Base-by-base conservation (phyloP, 2,888 invertebrate genomes). In the Ischnura elegans region DNA sequence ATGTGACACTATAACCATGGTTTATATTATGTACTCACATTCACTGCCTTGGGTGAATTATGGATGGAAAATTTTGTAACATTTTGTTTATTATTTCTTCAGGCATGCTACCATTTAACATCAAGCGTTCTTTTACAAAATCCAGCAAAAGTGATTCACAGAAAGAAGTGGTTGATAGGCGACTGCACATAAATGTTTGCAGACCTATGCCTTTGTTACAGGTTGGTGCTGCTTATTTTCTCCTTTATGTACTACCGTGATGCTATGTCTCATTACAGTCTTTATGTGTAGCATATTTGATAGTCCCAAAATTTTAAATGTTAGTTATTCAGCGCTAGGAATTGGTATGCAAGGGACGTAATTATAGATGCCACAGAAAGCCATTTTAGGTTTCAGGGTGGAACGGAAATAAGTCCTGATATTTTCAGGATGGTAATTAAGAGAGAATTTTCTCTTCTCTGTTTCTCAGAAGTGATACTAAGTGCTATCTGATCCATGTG, bases 121-220 rank as follows among this genome's bases (percentile, higher is more conserved):
- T 90, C 5, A 90, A 90, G 43, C 42, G 90, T 8, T 90, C 90
- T 43, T 25, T 90, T 43, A 36, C 90, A 43, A 90, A 66, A 61
- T 55, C 90, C 43, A 90, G 90, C 66, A 90, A 90, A 61, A 90
- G 61, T 61, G 90, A 90, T 90, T 90, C 90, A 19, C 90, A 90
- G 45, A 90, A 90, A 13, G 90, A 90, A n/a, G 55, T 42, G 66
- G 61, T 90, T 66, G 98, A 98, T 95, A 97, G 97, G 94, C 97
- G 98, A 94, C 96, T 99, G 93, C 97, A 97, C 94, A 97, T 99
- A 94, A 97, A 97, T 94, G 97, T 99, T 93, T 97, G 98, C 87
- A 97, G 98, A 25, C 97, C 97, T 94, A 97, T 98, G 94, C 98
- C 99, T 0, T 97, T 98, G 95, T 96, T 99, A 95, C 98, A 98